A percentile compares a stretch with the other conserved stretches of the same genome.
Conservation (phyloP, 1,140 invertebrate genomes). For the Pseudomyrmex flavicornis region DNA sequence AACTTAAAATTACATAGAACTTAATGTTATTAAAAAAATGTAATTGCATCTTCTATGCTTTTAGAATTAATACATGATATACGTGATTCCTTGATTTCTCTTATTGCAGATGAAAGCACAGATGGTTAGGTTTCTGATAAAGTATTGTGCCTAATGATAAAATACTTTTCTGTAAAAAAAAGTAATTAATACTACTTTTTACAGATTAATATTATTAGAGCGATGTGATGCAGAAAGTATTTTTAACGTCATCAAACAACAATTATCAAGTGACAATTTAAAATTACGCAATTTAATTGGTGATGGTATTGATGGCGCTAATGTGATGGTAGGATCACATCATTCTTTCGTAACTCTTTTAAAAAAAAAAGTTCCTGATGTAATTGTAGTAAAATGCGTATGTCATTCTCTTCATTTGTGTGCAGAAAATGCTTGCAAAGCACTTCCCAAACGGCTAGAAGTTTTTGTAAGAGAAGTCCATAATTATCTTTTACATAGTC, state of each 20-base stretch:
- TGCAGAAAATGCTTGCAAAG: conserved; percentile 1
- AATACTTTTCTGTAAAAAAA: too few relatives aligned
- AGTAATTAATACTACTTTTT: background rate
- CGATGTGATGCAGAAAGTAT: background rate
- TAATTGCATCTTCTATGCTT: conserved; percentile 5
- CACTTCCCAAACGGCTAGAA: background rate
- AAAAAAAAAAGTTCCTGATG: background rate
- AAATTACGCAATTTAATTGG: conserved; percentile 1
- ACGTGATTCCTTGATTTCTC: background rate
- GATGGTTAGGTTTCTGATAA: background rate
- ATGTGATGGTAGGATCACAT: background rate
- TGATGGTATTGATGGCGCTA: conserved; percentile 4
- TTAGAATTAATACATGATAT: conserved; percentile 3
- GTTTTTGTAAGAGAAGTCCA: conserved; percentile 4
- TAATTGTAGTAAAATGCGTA: conserved; percentile 16
- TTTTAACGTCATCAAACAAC: background rate
- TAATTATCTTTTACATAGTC: background rate
- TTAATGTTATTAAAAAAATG: conserved; percentile 1
- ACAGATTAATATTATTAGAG: background rate
- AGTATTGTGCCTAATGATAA: too few relatives aligned
- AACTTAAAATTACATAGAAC: too few relatives aligned
- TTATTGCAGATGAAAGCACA: conserved; percentile 3
- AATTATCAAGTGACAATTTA: background rate
- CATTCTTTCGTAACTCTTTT: conserved; percentile 11
- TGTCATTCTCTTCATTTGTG: conserved; percentile 18